Conservation (phyloP, 2,113 vertebrate species). For the Thalassarche chlororhynchos region DNA sequence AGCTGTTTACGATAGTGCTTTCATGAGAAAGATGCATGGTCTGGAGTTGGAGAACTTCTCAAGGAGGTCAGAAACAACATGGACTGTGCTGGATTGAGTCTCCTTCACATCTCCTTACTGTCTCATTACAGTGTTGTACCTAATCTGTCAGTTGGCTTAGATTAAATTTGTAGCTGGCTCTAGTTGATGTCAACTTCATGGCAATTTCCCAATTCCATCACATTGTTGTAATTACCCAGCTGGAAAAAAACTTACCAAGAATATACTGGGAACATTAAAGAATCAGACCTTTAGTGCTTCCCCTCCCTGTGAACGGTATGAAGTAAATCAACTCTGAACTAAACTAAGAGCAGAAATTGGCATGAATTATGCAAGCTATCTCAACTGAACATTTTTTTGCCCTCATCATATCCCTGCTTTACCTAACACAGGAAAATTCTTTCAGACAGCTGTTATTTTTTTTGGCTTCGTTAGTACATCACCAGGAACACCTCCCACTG, state of each 20-base stretch:
- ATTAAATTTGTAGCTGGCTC: neutral
- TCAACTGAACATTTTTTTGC: neutral
- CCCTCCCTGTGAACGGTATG: neutral
- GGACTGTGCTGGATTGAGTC: neutral
- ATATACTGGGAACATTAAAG: neutral
- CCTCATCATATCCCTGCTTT: neutral
- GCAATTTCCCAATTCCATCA: neutral
- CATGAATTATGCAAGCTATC: neutral
- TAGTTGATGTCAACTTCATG: neutral
- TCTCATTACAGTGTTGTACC: neutral
- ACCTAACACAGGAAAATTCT: neutral
- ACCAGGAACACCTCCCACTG: slow-evolving; percentile 9
- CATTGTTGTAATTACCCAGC: neutral
- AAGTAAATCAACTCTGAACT: slow-evolving; percentile 27
- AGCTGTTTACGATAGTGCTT: neutral
- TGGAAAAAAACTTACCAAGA: neutral
- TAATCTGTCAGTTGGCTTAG: neutral
- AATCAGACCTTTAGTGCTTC: neutral
- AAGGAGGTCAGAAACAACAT: neutral
- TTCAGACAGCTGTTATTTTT: slow-evolving; percentile 21
- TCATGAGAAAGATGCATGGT: neutral
- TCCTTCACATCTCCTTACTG: neutral
- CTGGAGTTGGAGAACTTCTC: neutral
- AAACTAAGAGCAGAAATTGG: slow-evolving; percentile 23
- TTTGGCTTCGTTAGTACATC: slow-evolving; percentile 1